Evolutionary conservation across 2,888 invertebrate species (phyloP).

Genomic region (Platyscelio sp.): DNA sequence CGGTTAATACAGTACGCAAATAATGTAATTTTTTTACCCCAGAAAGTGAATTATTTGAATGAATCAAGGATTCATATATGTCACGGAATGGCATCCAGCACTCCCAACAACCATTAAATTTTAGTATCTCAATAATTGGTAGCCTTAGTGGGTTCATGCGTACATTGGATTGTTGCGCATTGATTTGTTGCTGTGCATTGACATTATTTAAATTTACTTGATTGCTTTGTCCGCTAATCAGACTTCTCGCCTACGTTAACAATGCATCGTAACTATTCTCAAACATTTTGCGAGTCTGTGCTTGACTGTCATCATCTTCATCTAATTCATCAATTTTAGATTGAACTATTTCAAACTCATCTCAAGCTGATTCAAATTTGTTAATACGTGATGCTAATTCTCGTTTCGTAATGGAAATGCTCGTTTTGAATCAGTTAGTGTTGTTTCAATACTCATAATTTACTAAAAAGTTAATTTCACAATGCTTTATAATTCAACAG

Average conservation of each 20-base stretch:
- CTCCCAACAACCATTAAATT: conserved; percentile 2
- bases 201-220: background rate
- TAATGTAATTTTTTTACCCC: background rate
- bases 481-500: no score
- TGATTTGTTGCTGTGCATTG: no score
- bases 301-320: background rate
- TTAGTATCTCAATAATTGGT: background rate
- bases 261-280: background rate
- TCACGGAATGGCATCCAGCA: background rate
- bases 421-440: no score
- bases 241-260: background rate
- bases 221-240: background rate
- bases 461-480: no score
- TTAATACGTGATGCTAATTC: background rate
- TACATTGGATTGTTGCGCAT: no score
- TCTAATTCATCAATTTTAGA: background rate
- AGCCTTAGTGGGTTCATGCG: background rate
- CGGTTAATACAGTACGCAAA: background rate
- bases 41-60: background rate
- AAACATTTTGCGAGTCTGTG: background rate
- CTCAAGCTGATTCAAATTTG: background rate
- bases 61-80: background rate
- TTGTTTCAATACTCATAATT: no score
- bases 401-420: no score
- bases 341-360: background rate